These are phyloP conservation scores for Cosmorhoe ocellata DNA, from an alignment of 2,888 invertebrate genomes.

Conservation along the genomic window DNA sequence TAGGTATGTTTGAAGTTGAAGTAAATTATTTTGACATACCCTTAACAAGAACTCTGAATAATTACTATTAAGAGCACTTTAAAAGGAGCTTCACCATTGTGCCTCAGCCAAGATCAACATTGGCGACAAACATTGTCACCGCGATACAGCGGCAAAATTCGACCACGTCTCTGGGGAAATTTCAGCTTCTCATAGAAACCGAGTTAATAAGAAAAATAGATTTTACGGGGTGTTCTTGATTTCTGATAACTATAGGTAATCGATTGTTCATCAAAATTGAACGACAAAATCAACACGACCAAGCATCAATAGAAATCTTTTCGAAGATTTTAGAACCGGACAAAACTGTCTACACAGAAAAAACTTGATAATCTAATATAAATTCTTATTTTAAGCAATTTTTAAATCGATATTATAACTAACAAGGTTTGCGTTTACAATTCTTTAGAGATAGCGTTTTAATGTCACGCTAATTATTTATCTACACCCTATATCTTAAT, in stretches of 20 bases:
- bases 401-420: too few relatives aligned
- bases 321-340: too few relatives aligned
- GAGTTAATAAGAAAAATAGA: conserved; percentile 50
- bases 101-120: conserved; percentile 38
- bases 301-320: too few relatives aligned
- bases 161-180: conserved; percentile 56
- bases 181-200: conserved; percentile 48
- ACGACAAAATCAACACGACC: too few relatives aligned
- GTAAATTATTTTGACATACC: not conserved
- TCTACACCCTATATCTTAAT: not conserved
- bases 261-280: too few relatives aligned
- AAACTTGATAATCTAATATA: too few relatives aligned
- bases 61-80: conserved; percentile 24
- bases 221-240: not conserved
- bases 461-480: too few relatives aligned
- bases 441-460: too few relatives aligned
- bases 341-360: too few relatives aligned
- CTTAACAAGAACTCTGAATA: conserved; percentile 5
- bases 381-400: too few relatives aligned
- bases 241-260: conserved; percentile 12
- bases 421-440: too few relatives aligned
- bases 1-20: too few relatives aligned
- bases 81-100: conserved; percentile 30
- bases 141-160: conserved; percentile 50
- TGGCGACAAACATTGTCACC: conserved; percentile 49